These are phyloP conservation scores for Dasypus novemcinctus DNA, from an alignment of 2,113 vertebrate genomes.

Conservation along the genomic window DNA sequence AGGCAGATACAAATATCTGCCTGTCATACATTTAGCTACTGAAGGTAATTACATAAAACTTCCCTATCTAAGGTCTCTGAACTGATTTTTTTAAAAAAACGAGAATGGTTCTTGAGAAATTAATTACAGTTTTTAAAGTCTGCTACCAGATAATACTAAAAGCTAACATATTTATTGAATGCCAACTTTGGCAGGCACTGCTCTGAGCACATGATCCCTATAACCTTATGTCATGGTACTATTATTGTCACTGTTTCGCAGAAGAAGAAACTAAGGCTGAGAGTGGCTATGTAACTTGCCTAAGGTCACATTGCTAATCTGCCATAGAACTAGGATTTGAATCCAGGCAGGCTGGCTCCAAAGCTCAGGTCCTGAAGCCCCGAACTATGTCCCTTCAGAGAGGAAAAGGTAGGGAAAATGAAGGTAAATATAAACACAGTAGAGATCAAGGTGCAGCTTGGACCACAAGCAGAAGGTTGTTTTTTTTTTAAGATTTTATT, in stretches of 20 bases:
- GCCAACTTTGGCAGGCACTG: neutral
- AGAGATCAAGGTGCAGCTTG: neutral
- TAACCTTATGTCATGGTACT: neutral
- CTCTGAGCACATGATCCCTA: neutral
- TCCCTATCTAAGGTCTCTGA: constrained; percentile 3
- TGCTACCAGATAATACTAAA: neutral
- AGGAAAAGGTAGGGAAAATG: neutral
- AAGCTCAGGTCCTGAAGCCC: neutral
- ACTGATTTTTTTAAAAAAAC: neutral
- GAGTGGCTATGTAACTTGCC: neutral
- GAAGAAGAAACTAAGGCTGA: neutral
- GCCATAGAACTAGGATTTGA: neutral
- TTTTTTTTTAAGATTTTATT: too few relatives aligned
- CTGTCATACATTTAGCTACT: neutral
- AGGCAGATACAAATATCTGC: neutral
- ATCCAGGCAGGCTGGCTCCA: neutral
- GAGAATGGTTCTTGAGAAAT: constrained; percentile 1
- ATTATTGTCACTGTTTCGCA: neutral
- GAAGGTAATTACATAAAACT: constrained; percentile 24
- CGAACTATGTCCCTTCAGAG: neutral
- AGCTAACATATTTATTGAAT: neutral
- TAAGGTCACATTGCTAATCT: neutral
- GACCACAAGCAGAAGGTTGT: neutral
- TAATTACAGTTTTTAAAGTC: neutral
- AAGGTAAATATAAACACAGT: neutral